Conservation (phyloP, 2,797 vertebrate species). For the Pantherophis vulpinus region DNA sequence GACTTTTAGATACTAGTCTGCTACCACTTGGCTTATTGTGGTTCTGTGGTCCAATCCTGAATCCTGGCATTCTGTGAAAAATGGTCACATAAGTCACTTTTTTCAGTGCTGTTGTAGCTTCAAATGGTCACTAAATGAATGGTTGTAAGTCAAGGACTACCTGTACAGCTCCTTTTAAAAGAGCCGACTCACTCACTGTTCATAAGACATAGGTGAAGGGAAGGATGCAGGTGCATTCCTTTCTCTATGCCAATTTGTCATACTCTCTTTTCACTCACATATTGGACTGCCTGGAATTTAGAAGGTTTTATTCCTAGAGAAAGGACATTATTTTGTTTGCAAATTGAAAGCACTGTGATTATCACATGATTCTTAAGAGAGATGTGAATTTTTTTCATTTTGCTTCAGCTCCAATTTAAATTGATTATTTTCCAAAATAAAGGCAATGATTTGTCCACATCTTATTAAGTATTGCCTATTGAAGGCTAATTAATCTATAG, state of each 20-base stretch:
- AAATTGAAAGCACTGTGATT: background rate
- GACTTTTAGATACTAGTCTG: background rate
- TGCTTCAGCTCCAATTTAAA: background rate
- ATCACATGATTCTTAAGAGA: background rate
- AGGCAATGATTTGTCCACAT: background rate
- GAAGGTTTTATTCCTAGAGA: background rate
- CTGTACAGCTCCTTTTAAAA: background rate
- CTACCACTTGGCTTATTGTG: background rate
- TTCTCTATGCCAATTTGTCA: no score
- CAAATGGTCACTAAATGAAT: no score
- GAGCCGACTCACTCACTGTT: background rate
- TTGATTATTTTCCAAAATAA: background rate
- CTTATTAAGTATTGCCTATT: background rate
- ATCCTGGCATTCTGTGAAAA: background rate
- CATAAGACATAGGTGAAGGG: background rate
- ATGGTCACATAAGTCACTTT: no score
- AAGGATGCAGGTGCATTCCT: background rate
- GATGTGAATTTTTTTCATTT: background rate
- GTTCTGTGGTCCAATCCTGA: background rate
- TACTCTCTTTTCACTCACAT: background rate
- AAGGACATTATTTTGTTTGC: background rate
- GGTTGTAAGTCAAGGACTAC: no score
- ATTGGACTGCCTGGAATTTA: background rate
- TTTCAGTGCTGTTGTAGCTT: no score
- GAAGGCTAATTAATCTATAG: constrained; percentile 17